These are phyloP conservation scores for Lepidurus arcticus DNA, from an alignment of 1,140 invertebrate species.

Conservation along the genomic window DNA sequence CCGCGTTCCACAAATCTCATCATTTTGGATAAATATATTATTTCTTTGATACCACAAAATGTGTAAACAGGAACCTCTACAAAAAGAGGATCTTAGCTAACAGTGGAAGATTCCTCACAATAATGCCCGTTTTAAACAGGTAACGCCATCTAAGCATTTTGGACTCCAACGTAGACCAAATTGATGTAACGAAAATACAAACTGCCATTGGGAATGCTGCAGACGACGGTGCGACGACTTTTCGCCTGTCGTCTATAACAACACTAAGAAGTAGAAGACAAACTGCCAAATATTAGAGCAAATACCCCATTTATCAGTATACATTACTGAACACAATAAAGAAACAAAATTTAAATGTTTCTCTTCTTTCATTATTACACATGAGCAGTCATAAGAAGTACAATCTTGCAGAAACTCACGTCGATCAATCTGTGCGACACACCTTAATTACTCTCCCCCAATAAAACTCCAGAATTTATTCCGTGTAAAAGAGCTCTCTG, in stretches of 20 bases:
- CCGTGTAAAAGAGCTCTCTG: background rate
- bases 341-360: background rate
- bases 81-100: background rate
- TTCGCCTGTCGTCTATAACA: no score
- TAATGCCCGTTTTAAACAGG: background rate
- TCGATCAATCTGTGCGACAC: background rate
- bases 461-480: background rate
- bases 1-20: conserved; percentile 10
- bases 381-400: background rate
- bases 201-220: no score
- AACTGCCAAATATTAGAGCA: no score
- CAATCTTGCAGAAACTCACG: background rate
- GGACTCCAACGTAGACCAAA: no score
- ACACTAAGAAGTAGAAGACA: no score
- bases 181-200: no score
- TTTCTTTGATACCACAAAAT: background rate
- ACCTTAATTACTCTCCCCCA: background rate
- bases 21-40: background rate
- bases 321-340: no score
- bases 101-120: background rate
- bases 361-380: background rate
- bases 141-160: background rate
- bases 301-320: no score
- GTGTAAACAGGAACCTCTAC: conserved; percentile 4
- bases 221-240: no score